These are phyloP conservation scores for Heteropelma amictum DNA, from an alignment of 2,888 invertebrate species.

Conservation along the genomic window DNA sequence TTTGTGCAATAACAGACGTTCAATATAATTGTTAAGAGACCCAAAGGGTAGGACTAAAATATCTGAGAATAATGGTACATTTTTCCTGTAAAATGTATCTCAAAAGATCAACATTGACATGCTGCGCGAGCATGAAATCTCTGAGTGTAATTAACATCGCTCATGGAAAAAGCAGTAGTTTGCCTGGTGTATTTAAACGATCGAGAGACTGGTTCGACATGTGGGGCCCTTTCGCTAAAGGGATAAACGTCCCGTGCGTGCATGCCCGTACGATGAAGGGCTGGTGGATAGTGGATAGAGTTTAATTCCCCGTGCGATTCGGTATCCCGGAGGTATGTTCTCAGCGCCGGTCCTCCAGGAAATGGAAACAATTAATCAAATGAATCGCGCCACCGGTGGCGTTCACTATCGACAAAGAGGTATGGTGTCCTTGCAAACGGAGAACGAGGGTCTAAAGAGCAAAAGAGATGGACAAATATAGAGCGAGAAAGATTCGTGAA, in stretches of 20 bases:
- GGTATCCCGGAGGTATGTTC: slow-evolving; percentile 38
- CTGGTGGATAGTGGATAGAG: slow-evolving; percentile 47
- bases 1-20: too few species aligned
- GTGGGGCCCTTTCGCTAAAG: background rate
- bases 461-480: background rate
- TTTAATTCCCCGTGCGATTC: slow-evolving; percentile 62
- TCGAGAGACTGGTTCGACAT: background rate
- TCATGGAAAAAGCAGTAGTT: too few species aligned
- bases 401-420: slow-evolving; percentile 56
- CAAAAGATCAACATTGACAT: too few species aligned
- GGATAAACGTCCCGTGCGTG: background rate
- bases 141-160: too few species aligned
- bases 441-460: background rate
- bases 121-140: too few species aligned
- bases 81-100: too few species aligned
- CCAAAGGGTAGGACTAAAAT: too few species aligned
- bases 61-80: too few species aligned
- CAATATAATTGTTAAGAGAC: too few species aligned
- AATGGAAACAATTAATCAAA: slow-evolving; percentile 68
- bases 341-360: slow-evolving; percentile 54
- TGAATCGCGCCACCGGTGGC: slow-evolving; percentile 57
- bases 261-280: background rate
- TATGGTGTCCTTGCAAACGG: slow-evolving; percentile 19
- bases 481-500: background rate
- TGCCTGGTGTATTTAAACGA: too few species aligned